Evolutionary conservation across 2,113 vertebrate genomes (phyloP).

Genomic region (Todiramphus chloris): DNA sequence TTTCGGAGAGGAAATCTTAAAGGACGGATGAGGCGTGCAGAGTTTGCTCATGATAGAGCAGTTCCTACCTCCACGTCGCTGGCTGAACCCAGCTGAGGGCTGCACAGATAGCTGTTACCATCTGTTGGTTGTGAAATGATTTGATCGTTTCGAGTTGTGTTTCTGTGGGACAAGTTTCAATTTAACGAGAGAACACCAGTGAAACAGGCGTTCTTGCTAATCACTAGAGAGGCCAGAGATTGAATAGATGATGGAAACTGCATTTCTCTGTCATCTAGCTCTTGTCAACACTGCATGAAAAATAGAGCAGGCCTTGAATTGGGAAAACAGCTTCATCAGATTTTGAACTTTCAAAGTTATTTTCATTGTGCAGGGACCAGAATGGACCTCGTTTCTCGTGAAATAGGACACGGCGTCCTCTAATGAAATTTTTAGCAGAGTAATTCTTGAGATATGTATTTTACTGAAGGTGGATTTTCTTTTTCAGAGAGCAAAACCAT

Average conservation of each 20-base stretch:
- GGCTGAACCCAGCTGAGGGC: not conserved
- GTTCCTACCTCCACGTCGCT: not conserved
- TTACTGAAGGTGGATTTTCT: not conserved
- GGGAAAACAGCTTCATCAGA: not conserved
- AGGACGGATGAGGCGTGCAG: not conserved
- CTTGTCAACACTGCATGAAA: slow-evolving; percentile 12
- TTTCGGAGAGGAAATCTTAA: not conserved
- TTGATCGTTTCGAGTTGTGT: not conserved
- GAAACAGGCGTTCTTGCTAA: not conserved
- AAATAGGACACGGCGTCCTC: not conserved
- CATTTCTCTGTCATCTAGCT: slow-evolving; percentile 43
- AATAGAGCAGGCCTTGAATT: slow-evolving; percentile 3
- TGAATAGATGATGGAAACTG: slow-evolving; percentile 33
- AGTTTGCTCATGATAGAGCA: not conserved
- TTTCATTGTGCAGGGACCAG: slow-evolving; percentile 9
- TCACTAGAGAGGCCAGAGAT: not conserved
- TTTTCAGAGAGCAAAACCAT: not conserved
- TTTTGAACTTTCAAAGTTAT: slow-evolving; percentile 11
- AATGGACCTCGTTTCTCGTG: not conserved
- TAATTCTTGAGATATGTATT: not conserved
- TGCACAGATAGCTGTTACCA: not conserved
- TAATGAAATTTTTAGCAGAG: not conserved
- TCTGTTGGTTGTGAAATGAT: slow-evolving; percentile 11
- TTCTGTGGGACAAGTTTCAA: slow-evolving; percentile 5
- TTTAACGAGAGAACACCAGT: slow-evolving; percentile 12